A percentile compares a stretch with the other conserved stretches of the same genome.
Evolutionary conservation across 2,113 vertebrate species (phyloP).

Genomic region (Peucedramus taeniatus): DNA sequence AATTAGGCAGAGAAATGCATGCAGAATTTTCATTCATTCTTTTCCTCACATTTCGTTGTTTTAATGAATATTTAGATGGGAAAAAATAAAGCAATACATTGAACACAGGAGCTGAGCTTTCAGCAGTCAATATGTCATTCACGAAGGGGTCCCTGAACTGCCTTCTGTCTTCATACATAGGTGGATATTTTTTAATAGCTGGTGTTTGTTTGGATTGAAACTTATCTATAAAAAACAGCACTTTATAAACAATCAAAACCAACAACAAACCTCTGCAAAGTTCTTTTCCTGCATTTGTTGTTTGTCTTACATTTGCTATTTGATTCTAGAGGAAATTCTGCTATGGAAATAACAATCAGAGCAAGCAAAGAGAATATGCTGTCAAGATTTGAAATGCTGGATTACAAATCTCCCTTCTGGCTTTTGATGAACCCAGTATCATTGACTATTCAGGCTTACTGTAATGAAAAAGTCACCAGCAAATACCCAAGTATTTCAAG

Average conservation of each 20-base stretch:
- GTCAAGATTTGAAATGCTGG: not conserved
- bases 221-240: not conserved
- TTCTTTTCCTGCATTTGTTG: not conserved
- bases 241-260: not conserved
- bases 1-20: not conserved
- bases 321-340: not conserved
- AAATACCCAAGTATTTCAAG: not conserved
- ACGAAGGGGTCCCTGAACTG: rapidly evolving
- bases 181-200: not conserved
- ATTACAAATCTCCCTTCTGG: not conserved
- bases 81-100: not conserved
- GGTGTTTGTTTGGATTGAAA: not conserved
- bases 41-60: not conserved
- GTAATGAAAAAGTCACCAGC: not conserved
- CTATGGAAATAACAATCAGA: not conserved
- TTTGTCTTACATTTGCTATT: not conserved
- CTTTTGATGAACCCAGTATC: not conserved
- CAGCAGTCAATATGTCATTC: not conserved
- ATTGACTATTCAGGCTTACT: not conserved
- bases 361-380: not conserved
- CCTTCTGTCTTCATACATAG: not conserved
- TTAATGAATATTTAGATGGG: not conserved
- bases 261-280: not conserved
- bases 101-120: not conserved
- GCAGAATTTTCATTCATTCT: not conserved